These are phyloP conservation scores for Chloromyia formosa DNA, from an alignment of 2,888 invertebrate genomes.

Conservation along the genomic window DNA sequence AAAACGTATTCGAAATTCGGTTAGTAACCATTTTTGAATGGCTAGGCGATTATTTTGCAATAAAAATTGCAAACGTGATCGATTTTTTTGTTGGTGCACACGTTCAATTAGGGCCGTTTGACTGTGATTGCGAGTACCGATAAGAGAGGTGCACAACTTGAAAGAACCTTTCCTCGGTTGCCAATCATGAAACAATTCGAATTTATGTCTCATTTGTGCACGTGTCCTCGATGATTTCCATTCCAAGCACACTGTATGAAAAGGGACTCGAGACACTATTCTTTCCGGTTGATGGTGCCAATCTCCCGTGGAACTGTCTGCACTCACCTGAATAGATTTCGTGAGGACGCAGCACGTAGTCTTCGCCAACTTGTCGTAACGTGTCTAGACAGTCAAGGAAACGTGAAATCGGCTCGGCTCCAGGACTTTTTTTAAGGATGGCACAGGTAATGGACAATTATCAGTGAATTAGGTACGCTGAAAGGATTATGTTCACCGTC, in stretches of 20 bases:
- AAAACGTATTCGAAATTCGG: not conserved
- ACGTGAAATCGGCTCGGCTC: constrained; percentile 5
- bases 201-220: not conserved
- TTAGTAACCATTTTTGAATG: not conserved
- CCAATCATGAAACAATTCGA: no score
- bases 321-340: not conserved
- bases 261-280: no score
- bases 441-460: constrained; percentile 9
- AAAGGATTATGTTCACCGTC: not conserved
- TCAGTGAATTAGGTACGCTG: not conserved
- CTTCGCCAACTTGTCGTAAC: constrained; percentile 21
- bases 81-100: no score
- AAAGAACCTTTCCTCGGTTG: no score
- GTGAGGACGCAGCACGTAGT: not conserved
- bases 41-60: not conserved
- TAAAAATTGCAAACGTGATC: not conserved
- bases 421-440: not conserved
- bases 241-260: no score
- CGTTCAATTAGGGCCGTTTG: no score
- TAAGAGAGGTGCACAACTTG: no score
- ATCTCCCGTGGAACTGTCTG: not conserved
- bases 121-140: no score
- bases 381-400: constrained; percentile 6
- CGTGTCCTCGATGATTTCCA: not conserved
- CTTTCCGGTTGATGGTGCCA: not conserved